A percentile compares a stretch with the other conserved stretches of the same genome.
These are phyloP conservation scores for Oenanthe melanoleuca DNA, from an alignment of 2,113 vertebrate genomes.

Conservation along the genomic window DNA sequence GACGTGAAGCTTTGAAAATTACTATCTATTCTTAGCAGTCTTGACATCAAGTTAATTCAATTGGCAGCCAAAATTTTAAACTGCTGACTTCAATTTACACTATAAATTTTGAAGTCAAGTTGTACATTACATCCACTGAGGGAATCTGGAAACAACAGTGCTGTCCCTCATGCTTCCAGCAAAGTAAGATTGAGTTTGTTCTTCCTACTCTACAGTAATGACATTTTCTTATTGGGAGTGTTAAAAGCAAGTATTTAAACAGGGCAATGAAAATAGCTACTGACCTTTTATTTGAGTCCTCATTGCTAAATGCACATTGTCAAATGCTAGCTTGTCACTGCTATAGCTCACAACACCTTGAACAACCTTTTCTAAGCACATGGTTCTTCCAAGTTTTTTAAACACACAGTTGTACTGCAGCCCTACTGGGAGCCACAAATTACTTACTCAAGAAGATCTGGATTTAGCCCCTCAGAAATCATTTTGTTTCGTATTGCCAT, in stretches of 20 bases:
- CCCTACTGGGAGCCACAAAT: neutral
- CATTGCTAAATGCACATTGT: neutral
- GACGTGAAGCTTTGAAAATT: neutral
- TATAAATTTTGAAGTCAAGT: neutral
- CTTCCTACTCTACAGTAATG: neutral
- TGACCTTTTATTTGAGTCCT: neutral
- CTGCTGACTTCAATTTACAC: neutral
- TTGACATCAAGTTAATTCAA: neutral
- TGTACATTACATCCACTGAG: neutral
- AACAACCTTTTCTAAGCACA: neutral
- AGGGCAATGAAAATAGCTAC: neutral
- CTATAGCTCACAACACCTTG: neutral
- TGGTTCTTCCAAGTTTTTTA: neutral
- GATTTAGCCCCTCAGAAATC: conserved; percentile 91
- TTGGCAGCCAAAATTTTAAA: neutral
- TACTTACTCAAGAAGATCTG: conserved; percentile 94
- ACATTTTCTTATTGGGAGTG: neutral
- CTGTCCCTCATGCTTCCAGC: neutral
- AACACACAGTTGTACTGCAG: neutral
- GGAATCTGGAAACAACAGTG: neutral
- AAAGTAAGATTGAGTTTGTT: neutral
- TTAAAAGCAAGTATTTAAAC: neutral
- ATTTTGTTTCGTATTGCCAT: conserved; percentile 98
- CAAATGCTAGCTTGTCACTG: neutral
- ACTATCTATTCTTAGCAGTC: neutral